Conservation (phyloP, 2,797 vertebrate species). For the Dipus sagitta region DNA sequence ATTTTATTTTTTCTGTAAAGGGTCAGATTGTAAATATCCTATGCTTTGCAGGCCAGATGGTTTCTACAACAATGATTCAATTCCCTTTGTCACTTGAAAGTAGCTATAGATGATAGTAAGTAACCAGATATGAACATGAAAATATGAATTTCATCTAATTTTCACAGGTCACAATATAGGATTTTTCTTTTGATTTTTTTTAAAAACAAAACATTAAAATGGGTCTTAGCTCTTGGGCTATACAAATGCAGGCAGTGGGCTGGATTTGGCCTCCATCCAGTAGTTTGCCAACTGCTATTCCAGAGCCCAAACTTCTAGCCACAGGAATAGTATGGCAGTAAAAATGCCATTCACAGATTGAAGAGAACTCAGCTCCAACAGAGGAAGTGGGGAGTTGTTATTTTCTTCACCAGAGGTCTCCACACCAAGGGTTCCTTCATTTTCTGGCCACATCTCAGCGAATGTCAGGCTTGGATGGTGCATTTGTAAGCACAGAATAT, state of each 20-base stretch:
- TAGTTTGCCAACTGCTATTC: background rate
- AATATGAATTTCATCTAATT: background rate
- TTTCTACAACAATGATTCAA: background rate
- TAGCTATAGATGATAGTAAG: background rate
- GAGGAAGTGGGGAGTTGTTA: background rate
- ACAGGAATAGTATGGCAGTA: background rate
- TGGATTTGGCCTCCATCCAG: background rate
- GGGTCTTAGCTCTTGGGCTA: background rate
- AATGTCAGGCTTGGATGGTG: accelerated
- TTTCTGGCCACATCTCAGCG: background rate
- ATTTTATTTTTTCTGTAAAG: background rate
- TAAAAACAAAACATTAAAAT: background rate
- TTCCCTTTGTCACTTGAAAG: background rate
- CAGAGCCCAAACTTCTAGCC: background rate
- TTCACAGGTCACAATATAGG: background rate
- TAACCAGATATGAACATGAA: background rate
- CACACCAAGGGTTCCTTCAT: too few relatives aligned
- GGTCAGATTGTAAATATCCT: background rate
- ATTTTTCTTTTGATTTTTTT: constrained; percentile 8
- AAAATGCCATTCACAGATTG: background rate
- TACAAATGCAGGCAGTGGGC: background rate
- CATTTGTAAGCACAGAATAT: background rate
- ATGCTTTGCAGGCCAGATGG: background rate
- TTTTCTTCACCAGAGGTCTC: background rate
- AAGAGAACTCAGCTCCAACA: background rate